Conservation (phyloP, 1,140 invertebrate genomes). For the Caenorhabditis brenneri region DNA sequence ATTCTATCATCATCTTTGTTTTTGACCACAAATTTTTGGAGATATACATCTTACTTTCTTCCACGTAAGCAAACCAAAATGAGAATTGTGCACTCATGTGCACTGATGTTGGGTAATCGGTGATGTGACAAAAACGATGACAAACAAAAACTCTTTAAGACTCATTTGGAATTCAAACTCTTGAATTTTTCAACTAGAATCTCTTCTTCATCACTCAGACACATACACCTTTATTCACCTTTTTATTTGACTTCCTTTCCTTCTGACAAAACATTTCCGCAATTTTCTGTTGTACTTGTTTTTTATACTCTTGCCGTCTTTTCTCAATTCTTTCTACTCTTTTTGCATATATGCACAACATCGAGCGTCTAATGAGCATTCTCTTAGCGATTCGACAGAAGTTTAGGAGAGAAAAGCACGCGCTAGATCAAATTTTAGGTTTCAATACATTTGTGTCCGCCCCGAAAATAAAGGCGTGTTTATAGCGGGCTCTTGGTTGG, state of each 20-base stretch:
- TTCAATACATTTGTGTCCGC: not conserved
- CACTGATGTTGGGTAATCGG: not conserved
- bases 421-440: slow-evolving; percentile 33
- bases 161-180: not conserved
- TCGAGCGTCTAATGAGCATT: slow-evolving; percentile 13
- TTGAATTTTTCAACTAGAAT: not conserved
- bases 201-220: not conserved
- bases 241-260: not conserved
- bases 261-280: not conserved
- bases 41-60: not conserved
- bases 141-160: not conserved
- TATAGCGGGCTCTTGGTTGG: not conserved
- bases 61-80: not conserved
- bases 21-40: not conserved
- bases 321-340: not conserved
- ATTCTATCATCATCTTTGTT: not conserved
- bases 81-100: not conserved
- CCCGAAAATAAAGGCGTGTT: not conserved
- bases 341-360: not conserved
- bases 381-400: not conserved
- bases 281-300: not conserved
- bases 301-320: not conserved
- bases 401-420: not conserved
- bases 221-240: not conserved
- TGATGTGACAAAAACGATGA: not conserved